These are phyloP conservation scores for Clinocottus analis DNA, from an alignment of 2,113 vertebrate genomes.

Conservation along the genomic window DNA sequence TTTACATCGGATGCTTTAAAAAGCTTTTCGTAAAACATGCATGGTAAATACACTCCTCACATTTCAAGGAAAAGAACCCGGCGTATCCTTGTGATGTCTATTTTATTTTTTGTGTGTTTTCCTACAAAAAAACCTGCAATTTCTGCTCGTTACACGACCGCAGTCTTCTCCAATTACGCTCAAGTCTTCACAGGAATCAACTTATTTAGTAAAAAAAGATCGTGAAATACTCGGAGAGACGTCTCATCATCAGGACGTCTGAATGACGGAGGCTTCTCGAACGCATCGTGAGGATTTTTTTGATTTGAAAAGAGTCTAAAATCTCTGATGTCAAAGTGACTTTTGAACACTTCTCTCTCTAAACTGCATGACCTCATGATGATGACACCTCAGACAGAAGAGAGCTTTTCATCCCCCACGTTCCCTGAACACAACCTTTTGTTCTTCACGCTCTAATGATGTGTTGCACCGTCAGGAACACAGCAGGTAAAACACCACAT, in stretches of 20 bases:
- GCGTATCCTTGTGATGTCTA: too few species aligned
- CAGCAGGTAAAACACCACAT: not conserved
- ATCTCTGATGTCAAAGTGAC: constrained; percentile 2
- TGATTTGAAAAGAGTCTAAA: not conserved
- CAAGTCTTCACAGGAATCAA: too few species aligned
- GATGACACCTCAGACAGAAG: constrained; percentile 31
- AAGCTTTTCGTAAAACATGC: too few species aligned
- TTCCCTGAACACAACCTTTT: too few species aligned
- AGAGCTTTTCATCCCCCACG: not conserved
- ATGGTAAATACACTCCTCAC: too few species aligned
- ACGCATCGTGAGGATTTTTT: not conserved
- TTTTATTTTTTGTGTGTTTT: too few species aligned
- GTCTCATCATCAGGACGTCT: too few species aligned
- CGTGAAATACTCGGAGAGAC: too few species aligned
- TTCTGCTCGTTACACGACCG: too few species aligned
- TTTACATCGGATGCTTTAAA: too few species aligned
- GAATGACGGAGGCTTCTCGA: not conserved
- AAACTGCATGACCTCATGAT: constrained; percentile 27
- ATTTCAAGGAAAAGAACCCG: too few species aligned
- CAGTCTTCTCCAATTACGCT: not conserved
- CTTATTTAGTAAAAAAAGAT: not conserved
- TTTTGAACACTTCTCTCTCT: constrained; percentile 2
- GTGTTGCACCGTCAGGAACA: not conserved
- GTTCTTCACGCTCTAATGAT: not conserved
- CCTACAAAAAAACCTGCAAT: too few species aligned